Base-by-base conservation (phyloP, 2,888 invertebrate genomes). In the Drosophila mettleri region DNA sequence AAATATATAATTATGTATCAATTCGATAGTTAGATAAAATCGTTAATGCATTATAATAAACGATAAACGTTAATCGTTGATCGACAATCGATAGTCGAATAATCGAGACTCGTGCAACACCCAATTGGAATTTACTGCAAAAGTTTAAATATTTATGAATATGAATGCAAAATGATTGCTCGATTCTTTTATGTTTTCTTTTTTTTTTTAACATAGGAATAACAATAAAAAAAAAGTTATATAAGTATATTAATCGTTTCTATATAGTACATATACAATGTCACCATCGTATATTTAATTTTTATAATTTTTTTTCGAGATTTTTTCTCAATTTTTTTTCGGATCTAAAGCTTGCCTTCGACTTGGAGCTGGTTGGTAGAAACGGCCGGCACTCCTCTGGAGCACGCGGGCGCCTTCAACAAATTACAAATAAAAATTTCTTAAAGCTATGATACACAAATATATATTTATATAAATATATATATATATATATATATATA, bases 231-330 rank as follows among this genome's bases (percentile, higher is more conserved):
- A 64, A 73, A 73, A 60, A 76, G 62, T 14, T 52, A 59, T 58
- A 54, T 54, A 22, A 10, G 34, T 43, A 43, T 48, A 48, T 27
- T 34, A 57, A 36, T 49, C 34, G 16, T 24, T 22, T 49, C 39
- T 48, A 70, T 75, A 75, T 72, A 66, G 68, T 86, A 83, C 74
- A 80, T 24, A 45, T 48, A 62, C 45, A 66, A 63, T 60, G n/a
- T 46, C 48, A 31, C 31, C 49, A 33, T 78, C 33, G 58, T 58
- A 39, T 62, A 31, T 65, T 29, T 16, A 53, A 18, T 1, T 33
- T 49, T 39, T 10, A 5, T 18, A 33, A 41, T 45, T 12, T 41
- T 33, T 64, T 52, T 49, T 54, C 3, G 51, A 38, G 12, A 34
- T 16, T 41, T 38, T 41, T 22, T 38, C 22, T n/a, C n/a, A 16